phyloP scores from a whole-genome alignment of 2,797 vertebrate species.

The Mergus octosetaceus region DNA sequence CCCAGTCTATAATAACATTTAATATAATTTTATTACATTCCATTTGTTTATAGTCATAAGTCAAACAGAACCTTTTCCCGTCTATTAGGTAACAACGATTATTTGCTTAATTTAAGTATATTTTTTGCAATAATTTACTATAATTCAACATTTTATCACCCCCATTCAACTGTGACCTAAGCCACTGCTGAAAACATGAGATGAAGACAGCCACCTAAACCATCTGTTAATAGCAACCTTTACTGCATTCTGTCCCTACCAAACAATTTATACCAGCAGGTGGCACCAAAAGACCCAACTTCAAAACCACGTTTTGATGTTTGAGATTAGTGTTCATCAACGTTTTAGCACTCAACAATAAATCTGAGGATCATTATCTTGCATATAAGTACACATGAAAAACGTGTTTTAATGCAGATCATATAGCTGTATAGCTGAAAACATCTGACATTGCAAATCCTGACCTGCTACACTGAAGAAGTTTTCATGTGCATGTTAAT shows the following conservation, averaged over 20 bases:
- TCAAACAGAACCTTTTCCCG: background rate
- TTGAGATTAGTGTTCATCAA: background rate
- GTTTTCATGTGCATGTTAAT: background rate
- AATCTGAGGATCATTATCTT: background rate
- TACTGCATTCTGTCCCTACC: background rate
- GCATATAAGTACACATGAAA: background rate
- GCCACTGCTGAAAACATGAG: background rate
- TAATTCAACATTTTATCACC: background rate
- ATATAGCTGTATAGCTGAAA: background rate
- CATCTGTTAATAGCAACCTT: background rate
- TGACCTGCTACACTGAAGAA: background rate
- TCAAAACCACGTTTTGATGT: conserved; percentile 8
- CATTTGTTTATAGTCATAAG: background rate
- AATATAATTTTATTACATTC: background rate
- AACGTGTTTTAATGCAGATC: background rate
- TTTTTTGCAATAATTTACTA: background rate
- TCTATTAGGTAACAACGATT: background rate
- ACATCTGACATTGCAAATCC: background rate
- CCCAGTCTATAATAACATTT: background rate
- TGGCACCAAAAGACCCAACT: conserved; percentile 75
- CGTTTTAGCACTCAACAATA: background rate
- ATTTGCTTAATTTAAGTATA: background rate
- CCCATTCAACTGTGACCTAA: background rate
- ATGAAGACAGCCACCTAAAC: background rate
- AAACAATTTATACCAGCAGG: conserved; percentile 62